phyloP scores from a whole-genome alignment of 1,140 invertebrate genomes.

The Rhopalosiphum padi region DNA sequence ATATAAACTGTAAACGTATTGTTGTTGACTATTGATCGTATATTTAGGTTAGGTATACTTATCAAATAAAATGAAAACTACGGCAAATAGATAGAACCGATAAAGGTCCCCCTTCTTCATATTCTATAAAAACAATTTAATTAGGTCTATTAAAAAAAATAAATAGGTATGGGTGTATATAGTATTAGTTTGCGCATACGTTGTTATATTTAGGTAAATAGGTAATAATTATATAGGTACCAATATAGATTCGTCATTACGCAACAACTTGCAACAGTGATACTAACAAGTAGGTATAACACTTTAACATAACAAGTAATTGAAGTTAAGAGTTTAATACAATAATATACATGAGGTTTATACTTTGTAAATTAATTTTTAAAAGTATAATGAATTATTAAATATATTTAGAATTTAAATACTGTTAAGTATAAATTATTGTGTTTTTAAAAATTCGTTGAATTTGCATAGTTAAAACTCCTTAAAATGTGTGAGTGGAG shows the following conservation, averaged over 20 bases:
- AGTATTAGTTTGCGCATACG: background rate
- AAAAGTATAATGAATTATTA: background rate
- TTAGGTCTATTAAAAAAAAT: background rate
- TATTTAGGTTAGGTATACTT: background rate
- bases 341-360: background rate
- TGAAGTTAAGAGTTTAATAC: background rate
- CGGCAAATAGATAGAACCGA: background rate
- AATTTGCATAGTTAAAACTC: no score
- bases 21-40: background rate
- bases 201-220: background rate
- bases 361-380: background rate
- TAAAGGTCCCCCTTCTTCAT: background rate
- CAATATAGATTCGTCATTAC: background rate
- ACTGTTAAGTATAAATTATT: background rate
- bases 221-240: no score
- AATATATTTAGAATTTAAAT: background rate
- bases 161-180: background rate
- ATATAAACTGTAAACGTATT: background rate
- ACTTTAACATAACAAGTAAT: no score
- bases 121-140: background rate
- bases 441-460: no score
- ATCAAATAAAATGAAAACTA: background rate
- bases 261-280: background rate
- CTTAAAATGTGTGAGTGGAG: no score
- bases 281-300: background rate